Evolutionary conservation across 92 coral and sea anemone genomes (phyloP), one percentile per base, ranked within the genome.

Genomic region (Bergia puertoricense): DNA sequence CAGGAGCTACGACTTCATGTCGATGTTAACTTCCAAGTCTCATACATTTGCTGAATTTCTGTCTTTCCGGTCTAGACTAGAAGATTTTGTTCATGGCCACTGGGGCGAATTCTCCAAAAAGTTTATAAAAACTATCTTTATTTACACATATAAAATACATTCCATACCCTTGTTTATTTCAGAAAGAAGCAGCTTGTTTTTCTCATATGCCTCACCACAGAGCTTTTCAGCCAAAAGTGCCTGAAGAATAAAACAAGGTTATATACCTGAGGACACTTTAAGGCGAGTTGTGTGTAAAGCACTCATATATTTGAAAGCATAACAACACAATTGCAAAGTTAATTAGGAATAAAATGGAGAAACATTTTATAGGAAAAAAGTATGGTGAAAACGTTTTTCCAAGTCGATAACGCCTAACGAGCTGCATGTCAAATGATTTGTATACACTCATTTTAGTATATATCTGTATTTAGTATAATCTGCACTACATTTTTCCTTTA

Each of bases 121-220:
- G 30, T 30, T 30, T 30, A 54, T 54, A 54, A 54, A 10, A 54
- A 4, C 59, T 18, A 18, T 62, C 69, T 62, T 18, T 13, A 73
- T 73, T 22, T 72, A 72, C 3, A 68, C 38, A 11, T 20, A 37
- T 68, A 30, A 22, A 68, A 4, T 68, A 66, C 39, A 71, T 23
- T 13, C 4, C 42, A 8, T 79, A 92, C 98, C 98, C 90, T 85
- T 82, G 22, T 88, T 88, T 66, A 95, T 89, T 76, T 95, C 95
- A 23, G 77, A 74, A 16, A 95, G 90, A 30, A 92, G 92, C 5
- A 85, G 74, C 76, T 85, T 93, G 90, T 95, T 95, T 14, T 68
- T 86, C 18, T 89, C 77, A 74, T 80, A 95, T 22, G 94, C 94
- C 40, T 95, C 93, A 22, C 77, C 88, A 81, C 98, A 95, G 67